Conservation (phyloP, 1,140 invertebrate genomes). For the Zaprionus kolodkinae region DNA sequence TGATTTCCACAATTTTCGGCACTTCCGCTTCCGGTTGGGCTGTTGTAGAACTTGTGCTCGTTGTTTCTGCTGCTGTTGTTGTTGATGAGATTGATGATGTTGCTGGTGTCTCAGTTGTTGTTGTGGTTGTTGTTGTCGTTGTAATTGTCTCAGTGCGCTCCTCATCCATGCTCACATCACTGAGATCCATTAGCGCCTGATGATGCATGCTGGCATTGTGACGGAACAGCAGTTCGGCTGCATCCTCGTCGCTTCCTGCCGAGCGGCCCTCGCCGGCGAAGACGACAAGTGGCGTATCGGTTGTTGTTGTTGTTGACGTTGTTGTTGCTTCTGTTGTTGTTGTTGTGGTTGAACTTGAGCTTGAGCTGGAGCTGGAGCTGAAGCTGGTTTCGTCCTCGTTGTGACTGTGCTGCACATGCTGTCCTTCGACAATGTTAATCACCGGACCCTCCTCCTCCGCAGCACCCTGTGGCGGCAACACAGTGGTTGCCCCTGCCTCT, state of each 20-base stretch:
- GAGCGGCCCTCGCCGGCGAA: slow-evolving; percentile 70
- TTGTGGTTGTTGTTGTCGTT: slow-evolving; percentile 44
- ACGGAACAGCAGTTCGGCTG: slow-evolving; percentile 52
- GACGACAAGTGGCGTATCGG: slow-evolving; percentile 57
- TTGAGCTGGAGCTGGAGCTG: slow-evolving; percentile 45
- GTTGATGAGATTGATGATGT: slow-evolving; percentile 1
- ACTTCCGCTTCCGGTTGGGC: slow-evolving; percentile 67
- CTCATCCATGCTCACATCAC: slow-evolving; percentile 89
- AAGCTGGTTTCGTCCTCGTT: slow-evolving; percentile 45
- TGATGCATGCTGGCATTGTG: slow-evolving; percentile 60
- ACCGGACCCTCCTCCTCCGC: slow-evolving; percentile 47
- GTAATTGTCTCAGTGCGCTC: slow-evolving; percentile 83
- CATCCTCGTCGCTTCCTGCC: slow-evolving; percentile 44
- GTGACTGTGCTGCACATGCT: slow-evolving; percentile 45
- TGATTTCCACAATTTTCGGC: slow-evolving; percentile 78
- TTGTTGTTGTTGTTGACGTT: slow-evolving; percentile 40
- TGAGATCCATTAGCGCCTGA: slow-evolving; percentile 85
- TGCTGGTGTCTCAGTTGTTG: slow-evolving; percentile 22
- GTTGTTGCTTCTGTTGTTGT: slow-evolving; percentile 17
- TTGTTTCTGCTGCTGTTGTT: slow-evolving; percentile 22
- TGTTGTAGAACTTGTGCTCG: slow-evolving; percentile 47
- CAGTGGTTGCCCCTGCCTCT: slow-evolving; percentile 52
- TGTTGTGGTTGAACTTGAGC: slow-evolving; percentile 15
- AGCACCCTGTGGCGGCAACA: slow-evolving; percentile 45
- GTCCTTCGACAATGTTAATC: slow-evolving; percentile 80